Evolutionary conservation across 2,113 vertebrate genomes (phyloP).

Genomic region (Stictonetta naevosa): DNA sequence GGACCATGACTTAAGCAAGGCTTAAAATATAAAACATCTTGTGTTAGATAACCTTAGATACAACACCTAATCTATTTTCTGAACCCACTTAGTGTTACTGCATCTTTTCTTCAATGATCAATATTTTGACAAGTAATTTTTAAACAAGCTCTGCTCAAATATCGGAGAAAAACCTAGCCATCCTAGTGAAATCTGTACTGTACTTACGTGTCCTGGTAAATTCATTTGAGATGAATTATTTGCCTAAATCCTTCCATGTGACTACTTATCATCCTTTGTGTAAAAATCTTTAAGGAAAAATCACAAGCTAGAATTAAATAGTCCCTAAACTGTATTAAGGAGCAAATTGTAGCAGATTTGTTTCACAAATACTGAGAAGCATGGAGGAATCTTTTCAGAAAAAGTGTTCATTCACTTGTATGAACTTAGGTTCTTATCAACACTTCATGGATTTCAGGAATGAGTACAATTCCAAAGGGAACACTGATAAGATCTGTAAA

Average conservation of each 20-base stretch:
- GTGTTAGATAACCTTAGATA: neutral
- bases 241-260: neutral
- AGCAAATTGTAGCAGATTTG: neutral
- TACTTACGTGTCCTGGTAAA: neutral
- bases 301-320: neutral
- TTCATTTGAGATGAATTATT: neutral
- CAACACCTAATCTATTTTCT: neutral
- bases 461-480: neutral
- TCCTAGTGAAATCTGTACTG: neutral
- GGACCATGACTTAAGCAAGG: neutral
- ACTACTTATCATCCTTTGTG: neutral
- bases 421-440: neutral
- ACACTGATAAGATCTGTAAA: neutral
- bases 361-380: neutral
- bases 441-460: neutral
- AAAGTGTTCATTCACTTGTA: neutral
- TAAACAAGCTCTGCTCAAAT: neutral
- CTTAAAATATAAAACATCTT: neutral
- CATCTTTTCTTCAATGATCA: neutral
- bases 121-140: neutral
- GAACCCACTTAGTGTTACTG: neutral
- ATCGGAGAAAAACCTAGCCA: neutral
- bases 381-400: neutral
- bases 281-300: neutral
- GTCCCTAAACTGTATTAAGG: neutral